These are phyloP conservation scores for Aelia acuminata DNA, from an alignment of 2,888 invertebrate species.

Conservation along the genomic window DNA sequence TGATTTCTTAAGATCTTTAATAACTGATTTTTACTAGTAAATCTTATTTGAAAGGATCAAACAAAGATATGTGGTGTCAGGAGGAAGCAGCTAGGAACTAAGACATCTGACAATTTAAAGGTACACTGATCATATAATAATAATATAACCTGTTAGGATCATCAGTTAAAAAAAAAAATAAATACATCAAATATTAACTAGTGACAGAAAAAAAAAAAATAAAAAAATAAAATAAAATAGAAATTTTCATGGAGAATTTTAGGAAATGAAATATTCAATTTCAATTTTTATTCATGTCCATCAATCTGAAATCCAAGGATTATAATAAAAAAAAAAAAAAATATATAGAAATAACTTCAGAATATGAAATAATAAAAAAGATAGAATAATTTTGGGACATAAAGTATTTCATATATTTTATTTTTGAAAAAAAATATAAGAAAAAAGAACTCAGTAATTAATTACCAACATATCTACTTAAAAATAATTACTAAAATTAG, in stretches of 20 bases:
- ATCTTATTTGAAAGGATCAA: neutral
- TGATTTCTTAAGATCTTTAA: neutral
- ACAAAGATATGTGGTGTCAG: neutral
- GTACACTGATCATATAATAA: no score
- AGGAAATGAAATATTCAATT: neutral
- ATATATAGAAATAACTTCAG: neutral
- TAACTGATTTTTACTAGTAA: neutral
- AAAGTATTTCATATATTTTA: neutral
- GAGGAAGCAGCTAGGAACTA: no score
- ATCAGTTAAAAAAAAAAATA: no score
- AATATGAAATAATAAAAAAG: neutral
- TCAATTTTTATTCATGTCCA: neutral
- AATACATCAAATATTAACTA: no score
- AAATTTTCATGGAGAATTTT: neutral
- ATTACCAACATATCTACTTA: neutral
- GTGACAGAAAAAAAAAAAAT: no score
- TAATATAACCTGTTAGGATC: no score
- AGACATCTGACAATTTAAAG: no score
- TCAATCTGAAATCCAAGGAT: no score
- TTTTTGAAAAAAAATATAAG: neutral
- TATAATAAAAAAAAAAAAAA: no score
- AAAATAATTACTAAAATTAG: neutral
- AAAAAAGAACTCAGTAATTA: neutral
- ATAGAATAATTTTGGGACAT: neutral
- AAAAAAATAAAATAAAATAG: no score